These are phyloP conservation scores for Oopsacas minuta DNA, from an alignment of 37 sponge, comb jelly and placozoan genomes.

Conservation along the genomic window DNA sequence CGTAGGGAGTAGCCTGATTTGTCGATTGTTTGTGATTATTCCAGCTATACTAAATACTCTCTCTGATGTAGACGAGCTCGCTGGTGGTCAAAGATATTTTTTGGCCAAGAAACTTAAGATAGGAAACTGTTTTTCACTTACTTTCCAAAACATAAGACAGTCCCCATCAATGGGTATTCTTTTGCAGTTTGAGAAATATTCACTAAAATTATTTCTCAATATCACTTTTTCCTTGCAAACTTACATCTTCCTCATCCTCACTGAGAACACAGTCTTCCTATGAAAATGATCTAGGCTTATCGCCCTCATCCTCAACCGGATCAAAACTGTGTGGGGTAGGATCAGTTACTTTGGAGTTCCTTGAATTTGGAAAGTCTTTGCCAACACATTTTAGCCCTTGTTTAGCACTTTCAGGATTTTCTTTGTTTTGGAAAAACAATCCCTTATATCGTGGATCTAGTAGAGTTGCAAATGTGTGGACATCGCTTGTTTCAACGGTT, in stretches of 20 bases:
- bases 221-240: not conserved
- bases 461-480: not conserved
- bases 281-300: not conserved
- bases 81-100: not conserved
- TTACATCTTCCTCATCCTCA: conserved; percentile 7
- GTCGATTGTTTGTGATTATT: conserved; percentile 17
- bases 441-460: conserved; percentile 16
- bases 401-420: conserved; percentile 1
- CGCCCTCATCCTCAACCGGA: not conserved
- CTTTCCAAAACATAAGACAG: not conserved
- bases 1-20: conserved; percentile 18
- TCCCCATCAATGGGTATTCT: conserved; percentile 13
- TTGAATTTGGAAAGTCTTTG: not conserved
- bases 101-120: not conserved
- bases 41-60: conserved; percentile 14
- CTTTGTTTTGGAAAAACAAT: conserved; percentile 1
- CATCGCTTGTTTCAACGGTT: not conserved
- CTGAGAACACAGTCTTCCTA: conserved; percentile 15
- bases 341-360: not conserved
- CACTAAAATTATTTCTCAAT: not conserved
- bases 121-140: conserved; percentile 1
- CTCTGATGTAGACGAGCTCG: not conserved
- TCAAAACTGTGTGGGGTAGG: not conserved
- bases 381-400: not conserved
- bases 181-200: not conserved